phyloP scores from a whole-genome alignment of 2,113 vertebrate genomes.

The Varanus komodoensis region DNA sequence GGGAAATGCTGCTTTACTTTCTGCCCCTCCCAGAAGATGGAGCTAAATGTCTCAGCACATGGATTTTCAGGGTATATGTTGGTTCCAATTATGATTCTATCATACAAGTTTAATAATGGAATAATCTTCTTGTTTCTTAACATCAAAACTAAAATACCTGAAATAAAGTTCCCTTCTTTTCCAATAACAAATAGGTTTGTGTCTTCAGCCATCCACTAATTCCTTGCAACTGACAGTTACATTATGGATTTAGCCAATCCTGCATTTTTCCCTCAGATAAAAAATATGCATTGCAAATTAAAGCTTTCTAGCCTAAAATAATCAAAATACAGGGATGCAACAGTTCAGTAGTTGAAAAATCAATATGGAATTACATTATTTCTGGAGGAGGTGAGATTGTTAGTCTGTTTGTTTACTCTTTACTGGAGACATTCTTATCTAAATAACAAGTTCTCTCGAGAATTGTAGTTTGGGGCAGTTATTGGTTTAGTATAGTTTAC shows the following conservation, averaged over 20 bases:
- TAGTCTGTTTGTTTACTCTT: conserved; percentile 60
- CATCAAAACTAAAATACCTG: neutral
- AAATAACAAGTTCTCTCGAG: conserved; percentile 47
- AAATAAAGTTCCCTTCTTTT: neutral
- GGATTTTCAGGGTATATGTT: neutral
- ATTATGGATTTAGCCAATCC: conserved; percentile 19
- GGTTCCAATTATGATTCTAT: conserved; percentile 7
- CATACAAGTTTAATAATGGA: conserved; percentile 1
- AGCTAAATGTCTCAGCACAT: neutral
- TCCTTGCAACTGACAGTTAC: conserved; percentile 34
- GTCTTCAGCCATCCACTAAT: neutral
- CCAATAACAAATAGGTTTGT: neutral
- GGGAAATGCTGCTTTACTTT: no score
- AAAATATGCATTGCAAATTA: conserved; percentile 42
- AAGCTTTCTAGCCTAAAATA: conserved; percentile 58
- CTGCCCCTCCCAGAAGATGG: neutral
- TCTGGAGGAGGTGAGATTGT: conserved; percentile 50
- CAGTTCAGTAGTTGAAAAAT: conserved; percentile 62
- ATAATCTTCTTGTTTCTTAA: neutral
- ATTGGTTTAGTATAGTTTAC: conserved; percentile 44
- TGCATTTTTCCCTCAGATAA: conserved; percentile 22
- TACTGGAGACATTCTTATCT: conserved; percentile 47
- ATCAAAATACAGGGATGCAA: conserved; percentile 56
- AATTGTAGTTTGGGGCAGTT: conserved; percentile 25
- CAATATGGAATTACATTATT: conserved; percentile 61